Evolutionary conservation across 37 sponge, comb jelly and placozoan species (phyloP), one percentile per base, ranked within the genome.

Genomic region (Sycon ciliatum): DNA sequence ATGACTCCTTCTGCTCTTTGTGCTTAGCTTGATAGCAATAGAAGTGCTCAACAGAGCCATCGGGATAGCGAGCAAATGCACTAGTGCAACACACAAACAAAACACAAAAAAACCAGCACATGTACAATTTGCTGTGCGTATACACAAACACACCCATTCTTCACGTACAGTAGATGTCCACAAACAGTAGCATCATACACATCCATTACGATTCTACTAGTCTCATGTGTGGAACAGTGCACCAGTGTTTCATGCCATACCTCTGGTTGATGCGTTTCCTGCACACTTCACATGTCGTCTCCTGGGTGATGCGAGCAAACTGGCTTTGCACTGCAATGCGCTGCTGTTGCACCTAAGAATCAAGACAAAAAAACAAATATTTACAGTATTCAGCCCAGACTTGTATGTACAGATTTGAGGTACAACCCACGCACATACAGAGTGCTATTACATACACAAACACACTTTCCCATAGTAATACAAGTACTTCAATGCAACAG

Each of bases 21-120:
- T 22, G 11, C 31, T 80, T 77, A 23, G 34, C 36, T 27, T 80
- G 52, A 31, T 63, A 81, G 52, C 89, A 88, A 39, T 52, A 84
- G 49, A 76, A 84, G 56, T 88, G 89, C 13, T 46, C 81, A 26
- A 88, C 60, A 2, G 6, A 30, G 24, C 89, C 89, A 57, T 76
- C 55, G 1, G 89, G 81, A 39, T 78, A 73, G 35, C 89, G 35
- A 1, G 85, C 89, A 78, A 88, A 84, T 2, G 89, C 84, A 82
- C 89, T 88, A 66, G 9, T 32, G 55, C 9, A 52, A 68, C 16
- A 52, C 7, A 11, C 9, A 11, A 28, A 24, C 9, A 42, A 13
- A 13, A 42, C 13, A 13, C 9, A 9, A 42, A 42, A 18, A 13
- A 13, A 42, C 49, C 9, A 42, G 13, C 49, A 42, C 9, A 18